A percentile compares a stretch with the other conserved stretches of the same genome.
Evolutionary conservation across 2,797 vertebrate species (phyloP).

Genomic region (Melanotaenia nigrans): DNA sequence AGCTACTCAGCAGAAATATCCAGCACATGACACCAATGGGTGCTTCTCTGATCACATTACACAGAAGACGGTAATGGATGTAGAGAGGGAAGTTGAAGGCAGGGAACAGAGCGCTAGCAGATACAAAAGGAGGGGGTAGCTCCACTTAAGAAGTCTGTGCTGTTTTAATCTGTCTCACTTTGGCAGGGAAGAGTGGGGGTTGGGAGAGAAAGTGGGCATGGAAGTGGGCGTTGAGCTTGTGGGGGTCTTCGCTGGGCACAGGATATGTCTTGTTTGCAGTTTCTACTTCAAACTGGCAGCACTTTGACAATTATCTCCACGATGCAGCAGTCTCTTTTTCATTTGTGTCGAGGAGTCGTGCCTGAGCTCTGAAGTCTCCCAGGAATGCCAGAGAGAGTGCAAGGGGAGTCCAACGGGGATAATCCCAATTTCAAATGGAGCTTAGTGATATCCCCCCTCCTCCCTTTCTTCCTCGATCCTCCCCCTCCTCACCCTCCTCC

Average conservation of each 20-base stretch:
- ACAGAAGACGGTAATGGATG: conserved; percentile 54
- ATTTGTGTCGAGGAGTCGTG: conserved; percentile 48
- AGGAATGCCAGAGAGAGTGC: conserved; percentile 67
- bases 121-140: conserved; percentile 35
- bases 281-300: conserved; percentile 60
- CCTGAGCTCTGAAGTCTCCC: conserved; percentile 66
- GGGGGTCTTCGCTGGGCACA: conserved; percentile 47
- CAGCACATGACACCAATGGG: not conserved
- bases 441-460: conserved; percentile 71
- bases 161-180: conserved; percentile 51
- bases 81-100: conserved; percentile 30
- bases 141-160: conserved; percentile 53
- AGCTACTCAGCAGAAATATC: conserved; percentile 3
- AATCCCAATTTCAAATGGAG: conserved; percentile 83
- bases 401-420: conserved; percentile 72
- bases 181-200: conserved; percentile 32
- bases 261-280: conserved; percentile 37
- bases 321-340: conserved; percentile 63
- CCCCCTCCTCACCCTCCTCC: conserved; percentile 58
- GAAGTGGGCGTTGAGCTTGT: conserved; percentile 30
- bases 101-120: conserved; percentile 41
- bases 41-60: conserved; percentile 47
- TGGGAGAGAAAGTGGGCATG: conserved; percentile 38
- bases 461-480: conserved; percentile 44
- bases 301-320: conserved; percentile 77